phyloP scores from a whole-genome alignment of 2,113 vertebrate genomes.

The Cynopterus brachyotis region DNA sequence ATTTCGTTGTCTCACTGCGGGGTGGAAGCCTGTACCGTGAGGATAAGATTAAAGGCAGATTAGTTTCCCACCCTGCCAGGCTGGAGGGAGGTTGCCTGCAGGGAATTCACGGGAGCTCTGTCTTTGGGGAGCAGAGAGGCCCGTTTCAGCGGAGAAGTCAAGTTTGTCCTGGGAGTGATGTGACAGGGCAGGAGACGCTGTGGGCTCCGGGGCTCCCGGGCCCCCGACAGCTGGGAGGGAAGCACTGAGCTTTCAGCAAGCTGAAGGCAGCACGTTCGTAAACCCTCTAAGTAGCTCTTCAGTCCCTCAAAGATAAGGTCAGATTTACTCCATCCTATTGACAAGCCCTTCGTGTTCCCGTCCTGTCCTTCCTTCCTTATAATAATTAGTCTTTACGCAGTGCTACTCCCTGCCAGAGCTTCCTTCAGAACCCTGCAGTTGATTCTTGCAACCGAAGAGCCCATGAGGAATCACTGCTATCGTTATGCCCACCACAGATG shows the following conservation, averaged over 20 bases:
- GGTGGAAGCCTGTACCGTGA: neutral
- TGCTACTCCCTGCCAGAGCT: neutral
- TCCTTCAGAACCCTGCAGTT: neutral
- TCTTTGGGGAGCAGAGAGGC: neutral
- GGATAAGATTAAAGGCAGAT: constrained; percentile 36
- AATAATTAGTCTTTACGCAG: neutral
- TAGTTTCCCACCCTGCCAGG: neutral
- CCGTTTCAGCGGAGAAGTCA: neutral
- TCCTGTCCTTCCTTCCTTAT: neutral
- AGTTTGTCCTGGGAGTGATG: accelerated
- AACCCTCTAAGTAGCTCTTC: neutral
- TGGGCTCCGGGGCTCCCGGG: neutral
- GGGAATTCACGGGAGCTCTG: neutral
- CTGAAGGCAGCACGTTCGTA: accelerated
- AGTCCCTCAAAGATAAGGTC: neutral
- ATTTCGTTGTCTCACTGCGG: constrained; percentile 43
- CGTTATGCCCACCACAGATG: neutral
- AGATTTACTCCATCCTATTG: neutral
- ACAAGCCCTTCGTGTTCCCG: neutral
- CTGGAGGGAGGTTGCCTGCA: neutral
- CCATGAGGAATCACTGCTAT: neutral
- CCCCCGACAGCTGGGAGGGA: neutral
- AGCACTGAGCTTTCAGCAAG: neutral
- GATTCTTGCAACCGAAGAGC: neutral
- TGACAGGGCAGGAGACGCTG: neutral